Evolutionary conservation across 2,797 vertebrate species (phyloP).

Genomic region (Sebastes kiyomatsui): DNA sequence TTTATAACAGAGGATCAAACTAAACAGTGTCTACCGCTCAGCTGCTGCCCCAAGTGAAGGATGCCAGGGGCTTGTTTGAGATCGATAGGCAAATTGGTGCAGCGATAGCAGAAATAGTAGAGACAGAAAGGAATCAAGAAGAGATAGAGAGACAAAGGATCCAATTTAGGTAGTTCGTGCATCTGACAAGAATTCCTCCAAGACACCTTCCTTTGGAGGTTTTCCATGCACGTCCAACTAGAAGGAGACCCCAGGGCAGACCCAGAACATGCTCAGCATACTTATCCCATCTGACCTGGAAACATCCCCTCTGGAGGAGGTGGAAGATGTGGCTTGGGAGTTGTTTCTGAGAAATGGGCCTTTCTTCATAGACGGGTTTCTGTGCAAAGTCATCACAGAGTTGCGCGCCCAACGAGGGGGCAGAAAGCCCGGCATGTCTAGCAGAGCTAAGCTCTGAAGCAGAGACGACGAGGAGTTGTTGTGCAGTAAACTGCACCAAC

Average conservation of each 20-base stretch:
- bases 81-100: not conserved
- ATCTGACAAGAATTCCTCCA: conserved; percentile 3
- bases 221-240: not conserved
- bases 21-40: not conserved
- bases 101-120: not conserved
- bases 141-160: not conserved
- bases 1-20: not conserved
- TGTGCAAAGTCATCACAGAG: no score
- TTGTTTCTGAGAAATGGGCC: not conserved
- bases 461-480: no score
- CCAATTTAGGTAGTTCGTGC: not conserved
- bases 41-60: not conserved
- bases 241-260: not conserved
- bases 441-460: no score
- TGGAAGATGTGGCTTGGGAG: not conserved
- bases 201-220: not conserved
- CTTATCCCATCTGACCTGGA: not conserved
- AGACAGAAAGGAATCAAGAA: not conserved
- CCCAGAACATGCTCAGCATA: not conserved
- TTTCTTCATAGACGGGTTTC: no score
- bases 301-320: not conserved
- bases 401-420: no score
- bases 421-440: no score
- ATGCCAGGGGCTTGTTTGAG: not conserved
- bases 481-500: no score